phyloP scores from a whole-genome alignment of 2,888 invertebrate species.

The Linnaemya tessellans region DNA sequence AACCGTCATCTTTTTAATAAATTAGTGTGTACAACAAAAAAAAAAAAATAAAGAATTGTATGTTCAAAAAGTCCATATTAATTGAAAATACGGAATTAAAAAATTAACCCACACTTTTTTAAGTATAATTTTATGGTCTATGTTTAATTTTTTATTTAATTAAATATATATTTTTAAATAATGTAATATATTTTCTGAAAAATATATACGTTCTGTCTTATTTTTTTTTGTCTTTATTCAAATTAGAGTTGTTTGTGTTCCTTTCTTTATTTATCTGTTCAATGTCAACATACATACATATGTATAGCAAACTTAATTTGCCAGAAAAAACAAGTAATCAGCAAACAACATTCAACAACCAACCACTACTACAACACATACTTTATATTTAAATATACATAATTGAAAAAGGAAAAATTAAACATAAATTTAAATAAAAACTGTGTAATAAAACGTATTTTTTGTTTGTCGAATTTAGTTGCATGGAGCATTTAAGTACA shows the following conservation, averaged over 20 bases:
- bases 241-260: slow-evolving; percentile 50
- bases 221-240: slow-evolving; percentile 40
- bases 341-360: slow-evolving; percentile 68
- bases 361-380: slow-evolving; percentile 72
- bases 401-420: slow-evolving; percentile 58
- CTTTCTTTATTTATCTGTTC: slow-evolving; percentile 32
- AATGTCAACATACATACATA: slow-evolving; percentile 38
- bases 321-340: slow-evolving; percentile 40
- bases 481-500: neutral
- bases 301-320: slow-evolving; percentile 54
- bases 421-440: slow-evolving; percentile 67
- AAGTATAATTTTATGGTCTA: slow-evolving; percentile 70
- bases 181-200: slow-evolving; percentile 59
- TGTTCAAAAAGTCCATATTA: slow-evolving; percentile 62
- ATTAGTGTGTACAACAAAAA: slow-evolving; percentile 51
- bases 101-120: slow-evolving; percentile 59
- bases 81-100: slow-evolving; percentile 66
- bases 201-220: slow-evolving; percentile 51
- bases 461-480: slow-evolving; percentile 31
- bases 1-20: slow-evolving; percentile 52
- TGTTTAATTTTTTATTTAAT: slow-evolving; percentile 59
- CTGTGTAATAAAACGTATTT: slow-evolving; percentile 68
- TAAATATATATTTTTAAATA: slow-evolving; percentile 65
- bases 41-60: slow-evolving; percentile 58
- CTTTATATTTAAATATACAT: slow-evolving; percentile 70